Evolutionary conservation across 2,888 invertebrate genomes (phyloP).

Genomic region (Trachelus iudaicus): DNA sequence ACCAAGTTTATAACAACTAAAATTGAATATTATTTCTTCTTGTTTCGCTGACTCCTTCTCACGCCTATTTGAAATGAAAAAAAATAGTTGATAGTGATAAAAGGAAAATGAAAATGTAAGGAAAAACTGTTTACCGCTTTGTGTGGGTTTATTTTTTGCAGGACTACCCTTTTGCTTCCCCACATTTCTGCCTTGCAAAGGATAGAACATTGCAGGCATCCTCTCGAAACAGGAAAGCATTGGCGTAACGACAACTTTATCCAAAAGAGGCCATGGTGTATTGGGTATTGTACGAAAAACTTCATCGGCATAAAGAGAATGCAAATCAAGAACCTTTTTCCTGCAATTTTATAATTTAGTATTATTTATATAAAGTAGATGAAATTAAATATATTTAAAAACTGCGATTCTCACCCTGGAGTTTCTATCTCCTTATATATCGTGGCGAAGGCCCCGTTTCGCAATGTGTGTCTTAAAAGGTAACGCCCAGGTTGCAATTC

Average conservation of each 20-base stretch:
- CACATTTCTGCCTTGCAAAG: neutral
- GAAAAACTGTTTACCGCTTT: too few relatives aligned
- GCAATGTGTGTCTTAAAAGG: constrained; percentile 39
- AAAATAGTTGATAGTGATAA: too few relatives aligned
- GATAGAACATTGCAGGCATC: constrained; percentile 49
- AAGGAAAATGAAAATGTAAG: too few relatives aligned
- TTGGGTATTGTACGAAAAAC: constrained; percentile 34
- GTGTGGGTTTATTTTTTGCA: too few relatives aligned
- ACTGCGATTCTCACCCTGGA: constrained; percentile 21
- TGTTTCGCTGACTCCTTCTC: too few relatives aligned
- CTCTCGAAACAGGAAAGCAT: constrained; percentile 28
- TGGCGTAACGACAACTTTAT: constrained; percentile 44
- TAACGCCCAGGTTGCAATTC: constrained; percentile 42
- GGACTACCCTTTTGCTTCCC: too few relatives aligned
- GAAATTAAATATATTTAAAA: neutral
- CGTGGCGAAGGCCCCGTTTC: constrained; percentile 43
- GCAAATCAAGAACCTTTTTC: constrained; percentile 43
- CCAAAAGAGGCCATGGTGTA: constrained; percentile 45
- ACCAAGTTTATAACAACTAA: too few relatives aligned
- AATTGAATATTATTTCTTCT: too few relatives aligned
- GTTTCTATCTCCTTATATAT: constrained; percentile 37
- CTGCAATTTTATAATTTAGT: constrained; percentile 27
- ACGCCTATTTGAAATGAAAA: too few relatives aligned
- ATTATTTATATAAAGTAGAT: neutral
- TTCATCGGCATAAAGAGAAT: constrained; percentile 29